These are phyloP conservation scores for Takifugu rubripes DNA, from an alignment of 2,797 vertebrate genomes.

Conservation along the genomic window DNA sequence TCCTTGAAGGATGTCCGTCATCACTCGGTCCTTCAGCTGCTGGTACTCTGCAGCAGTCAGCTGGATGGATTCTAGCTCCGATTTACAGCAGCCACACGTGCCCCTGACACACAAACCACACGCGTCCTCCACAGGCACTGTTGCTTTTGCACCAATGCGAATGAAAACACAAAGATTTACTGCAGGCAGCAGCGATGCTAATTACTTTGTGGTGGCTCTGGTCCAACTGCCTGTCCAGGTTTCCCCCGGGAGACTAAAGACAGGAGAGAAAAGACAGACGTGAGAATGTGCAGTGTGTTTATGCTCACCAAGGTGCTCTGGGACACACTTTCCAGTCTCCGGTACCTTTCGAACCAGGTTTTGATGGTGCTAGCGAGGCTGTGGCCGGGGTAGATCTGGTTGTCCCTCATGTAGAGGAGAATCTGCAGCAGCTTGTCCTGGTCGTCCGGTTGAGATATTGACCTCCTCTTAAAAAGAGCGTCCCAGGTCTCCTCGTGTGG, in stretches of 20 bases:
- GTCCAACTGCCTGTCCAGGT: constrained; percentile 84
- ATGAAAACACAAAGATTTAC: neutral
- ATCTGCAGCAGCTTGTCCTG: constrained; percentile 76
- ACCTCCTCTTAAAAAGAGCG: constrained; percentile 75
- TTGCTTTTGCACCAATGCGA: neutral
- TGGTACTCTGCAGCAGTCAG: constrained; percentile 80
- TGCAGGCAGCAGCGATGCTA: neutral
- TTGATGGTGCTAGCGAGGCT: constrained; percentile 80
- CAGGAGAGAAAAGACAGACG: constrained; percentile 1
- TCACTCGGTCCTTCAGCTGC: constrained; percentile 80
- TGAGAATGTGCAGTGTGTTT: neutral
- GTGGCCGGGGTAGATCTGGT: constrained; percentile 85
- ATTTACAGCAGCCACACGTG: constrained; percentile 54
- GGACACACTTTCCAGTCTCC: no score
- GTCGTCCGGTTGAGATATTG: constrained; percentile 42
- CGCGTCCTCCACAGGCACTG: constrained; percentile 44
- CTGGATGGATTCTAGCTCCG: constrained; percentile 64
- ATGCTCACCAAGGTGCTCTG: no score
- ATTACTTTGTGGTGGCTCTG: constrained; percentile 77
- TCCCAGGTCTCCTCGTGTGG: constrained; percentile 81
- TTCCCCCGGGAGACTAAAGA: constrained; percentile 77
- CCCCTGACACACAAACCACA: constrained; percentile 57
- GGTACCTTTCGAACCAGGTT: constrained; percentile 90
- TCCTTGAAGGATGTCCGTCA: constrained; percentile 86
- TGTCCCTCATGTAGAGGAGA: constrained; percentile 84